phyloP scores from a whole-genome alignment of 2,113 vertebrate species.

The Climacteris rufus region DNA sequence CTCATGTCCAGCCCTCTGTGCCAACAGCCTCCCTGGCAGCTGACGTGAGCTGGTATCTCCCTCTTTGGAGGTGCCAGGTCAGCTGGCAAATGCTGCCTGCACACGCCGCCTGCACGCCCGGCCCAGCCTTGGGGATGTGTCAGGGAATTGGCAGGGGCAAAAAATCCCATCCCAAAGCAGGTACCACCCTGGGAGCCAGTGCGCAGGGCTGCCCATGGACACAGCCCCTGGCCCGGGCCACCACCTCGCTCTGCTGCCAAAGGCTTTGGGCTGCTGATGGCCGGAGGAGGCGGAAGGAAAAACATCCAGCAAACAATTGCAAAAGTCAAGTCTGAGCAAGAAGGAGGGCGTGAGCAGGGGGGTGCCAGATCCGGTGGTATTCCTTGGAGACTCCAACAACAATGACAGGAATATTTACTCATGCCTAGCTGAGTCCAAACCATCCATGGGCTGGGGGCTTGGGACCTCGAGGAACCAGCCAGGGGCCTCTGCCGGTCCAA shows the following conservation, averaged over 20 bases:
- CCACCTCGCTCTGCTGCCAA: background rate
- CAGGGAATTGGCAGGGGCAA: background rate
- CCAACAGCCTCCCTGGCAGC: background rate
- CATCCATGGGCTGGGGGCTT: background rate
- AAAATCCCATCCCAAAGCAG: fast-evolving
- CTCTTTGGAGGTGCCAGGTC: background rate
- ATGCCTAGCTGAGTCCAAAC: background rate
- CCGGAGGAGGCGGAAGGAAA: conserved; percentile 59
- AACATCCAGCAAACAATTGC: conserved; percentile 41
- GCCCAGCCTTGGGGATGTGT: fast-evolving
- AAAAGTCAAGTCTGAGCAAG: conserved; percentile 65
- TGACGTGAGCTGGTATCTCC: background rate
- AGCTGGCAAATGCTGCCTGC: background rate
- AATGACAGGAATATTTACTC: conserved; percentile 17
- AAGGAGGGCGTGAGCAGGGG: conserved; percentile 33
- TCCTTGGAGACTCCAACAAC: conserved; percentile 27
- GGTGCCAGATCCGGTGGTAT: background rate
- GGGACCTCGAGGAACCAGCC: background rate
- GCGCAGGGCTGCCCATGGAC: fast-evolving
- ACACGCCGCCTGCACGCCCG: background rate
- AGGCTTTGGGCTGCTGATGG: conserved; percentile 5
- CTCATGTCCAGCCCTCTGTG: background rate
- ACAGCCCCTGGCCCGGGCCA: fast-evolving
- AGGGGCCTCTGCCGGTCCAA: fast-evolving
- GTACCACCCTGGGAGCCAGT: fast-evolving